Evolutionary conservation across 2,888 invertebrate species (phyloP).

Genomic region (Tenthredo notha): DNA sequence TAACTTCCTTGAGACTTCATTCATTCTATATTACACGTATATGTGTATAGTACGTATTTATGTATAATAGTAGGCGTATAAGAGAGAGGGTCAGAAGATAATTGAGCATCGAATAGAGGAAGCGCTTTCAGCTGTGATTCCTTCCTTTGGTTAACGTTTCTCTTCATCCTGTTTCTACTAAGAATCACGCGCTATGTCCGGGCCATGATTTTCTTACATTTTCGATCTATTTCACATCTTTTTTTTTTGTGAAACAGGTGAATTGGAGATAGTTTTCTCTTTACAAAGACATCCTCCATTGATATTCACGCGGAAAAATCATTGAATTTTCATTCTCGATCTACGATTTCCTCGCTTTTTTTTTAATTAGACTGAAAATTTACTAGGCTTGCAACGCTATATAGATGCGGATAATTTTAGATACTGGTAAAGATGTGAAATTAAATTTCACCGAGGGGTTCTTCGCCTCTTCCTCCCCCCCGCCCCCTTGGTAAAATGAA

Average conservation of each 20-base stretch:
- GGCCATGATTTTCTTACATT: slow-evolving; percentile 17
- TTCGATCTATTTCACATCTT: background rate
- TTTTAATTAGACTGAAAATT: background rate
- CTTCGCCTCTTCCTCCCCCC: background rate
- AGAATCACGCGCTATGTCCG: slow-evolving; percentile 47
- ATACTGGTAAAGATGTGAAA: background rate
- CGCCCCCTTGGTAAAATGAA: background rate
- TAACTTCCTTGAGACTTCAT: slow-evolving; percentile 31
- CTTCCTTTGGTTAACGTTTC: slow-evolving; percentile 66
- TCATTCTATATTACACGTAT: background rate
- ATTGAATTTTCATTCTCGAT: background rate
- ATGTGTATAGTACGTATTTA: background rate
- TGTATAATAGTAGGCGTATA: slow-evolving; percentile 29
- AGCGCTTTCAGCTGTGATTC: slow-evolving; percentile 68
- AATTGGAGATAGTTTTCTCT: background rate
- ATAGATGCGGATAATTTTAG: background rate
- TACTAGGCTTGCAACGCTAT: background rate
- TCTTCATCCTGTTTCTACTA: slow-evolving; percentile 64
- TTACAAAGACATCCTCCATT: background rate
- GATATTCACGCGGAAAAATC: background rate
- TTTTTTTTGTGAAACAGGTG: slow-evolving; percentile 33
- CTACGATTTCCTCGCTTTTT: background rate
- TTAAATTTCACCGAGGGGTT: background rate
- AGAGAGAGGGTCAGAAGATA: slow-evolving; percentile 49
- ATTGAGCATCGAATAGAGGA: slow-evolving; percentile 57